Conservation (phyloP, 1,140 invertebrate species). For the Gryllus bimaculatus region DNA sequence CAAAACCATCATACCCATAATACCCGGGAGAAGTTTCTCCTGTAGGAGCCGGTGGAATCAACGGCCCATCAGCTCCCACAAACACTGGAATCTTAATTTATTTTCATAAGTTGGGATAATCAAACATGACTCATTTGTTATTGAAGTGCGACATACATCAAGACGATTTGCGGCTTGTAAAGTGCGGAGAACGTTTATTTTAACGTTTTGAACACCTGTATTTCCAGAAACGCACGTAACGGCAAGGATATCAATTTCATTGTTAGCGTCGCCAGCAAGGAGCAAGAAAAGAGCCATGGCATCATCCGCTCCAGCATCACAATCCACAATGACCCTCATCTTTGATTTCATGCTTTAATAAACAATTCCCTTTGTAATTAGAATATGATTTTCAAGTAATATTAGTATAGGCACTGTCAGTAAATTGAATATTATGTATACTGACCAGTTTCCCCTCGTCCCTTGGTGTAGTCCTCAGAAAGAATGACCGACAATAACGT, state of each 20-base stretch:
- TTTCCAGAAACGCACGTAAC: conserved; percentile 56
- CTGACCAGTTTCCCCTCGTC: too few species aligned
- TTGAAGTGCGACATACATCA: conserved; percentile 37
- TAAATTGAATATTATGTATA: too few species aligned
- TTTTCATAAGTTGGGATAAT: conserved; percentile 8
- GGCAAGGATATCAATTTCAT: conserved; percentile 43
- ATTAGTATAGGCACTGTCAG: too few species aligned
- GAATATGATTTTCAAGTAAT: too few species aligned
- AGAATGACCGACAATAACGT: too few species aligned
- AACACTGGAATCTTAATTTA: conserved; percentile 52
- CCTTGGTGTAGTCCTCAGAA: too few species aligned
- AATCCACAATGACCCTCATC: conserved; percentile 46
- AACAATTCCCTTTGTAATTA: too few species aligned
- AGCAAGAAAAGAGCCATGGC: conserved; percentile 50
- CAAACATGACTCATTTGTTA: neutral
- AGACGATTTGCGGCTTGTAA: conserved; percentile 37
- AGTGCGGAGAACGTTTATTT: conserved; percentile 49
- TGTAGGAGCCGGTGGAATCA: conserved; percentile 36
- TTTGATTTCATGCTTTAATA: too few species aligned
- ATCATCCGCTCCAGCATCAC: conserved; percentile 55
- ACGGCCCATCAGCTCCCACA: conserved; percentile 42
- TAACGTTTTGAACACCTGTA: conserved; percentile 46
- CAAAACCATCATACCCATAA: conserved; percentile 58
- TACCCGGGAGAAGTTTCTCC: conserved; percentile 28
- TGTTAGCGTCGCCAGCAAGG: conserved; percentile 40